phyloP scores from a whole-genome alignment of 2,888 invertebrate genomes.

The Hirtodrosophila cameraria region DNA sequence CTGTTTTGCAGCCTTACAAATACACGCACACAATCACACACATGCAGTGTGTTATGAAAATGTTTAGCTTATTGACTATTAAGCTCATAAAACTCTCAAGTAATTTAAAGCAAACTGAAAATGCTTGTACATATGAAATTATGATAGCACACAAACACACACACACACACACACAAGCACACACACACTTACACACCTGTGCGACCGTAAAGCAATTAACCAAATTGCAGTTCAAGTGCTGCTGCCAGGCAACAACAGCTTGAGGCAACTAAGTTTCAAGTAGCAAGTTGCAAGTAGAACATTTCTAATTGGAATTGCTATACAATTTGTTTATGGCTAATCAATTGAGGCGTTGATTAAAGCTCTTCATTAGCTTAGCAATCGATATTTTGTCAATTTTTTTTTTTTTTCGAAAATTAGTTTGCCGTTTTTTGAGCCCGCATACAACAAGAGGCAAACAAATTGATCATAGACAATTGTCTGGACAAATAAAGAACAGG shows the following conservation, averaged over 20 bases:
- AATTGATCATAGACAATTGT: conserved; percentile 15
- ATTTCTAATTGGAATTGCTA: conserved; percentile 53
- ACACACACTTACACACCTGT: conserved; percentile 26
- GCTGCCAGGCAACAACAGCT: conserved; percentile 61
- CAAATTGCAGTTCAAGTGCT: conserved; percentile 69
- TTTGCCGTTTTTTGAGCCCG: conserved; percentile 20
- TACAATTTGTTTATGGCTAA: conserved; percentile 56
- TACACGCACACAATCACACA: background rate
- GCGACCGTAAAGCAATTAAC: conserved; percentile 68
- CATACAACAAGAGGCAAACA: conserved; percentile 17
- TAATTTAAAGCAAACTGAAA: conserved; percentile 63
- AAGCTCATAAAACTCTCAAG: conserved; percentile 63
- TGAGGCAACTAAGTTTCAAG: conserved; percentile 47
- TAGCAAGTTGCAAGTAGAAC: conserved; percentile 31
- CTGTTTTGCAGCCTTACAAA: background rate
- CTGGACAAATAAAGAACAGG: conserved; percentile 4
- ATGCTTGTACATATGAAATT: conserved; percentile 62
- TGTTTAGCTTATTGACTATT: conserved; percentile 70
- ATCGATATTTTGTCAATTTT: conserved; percentile 39
- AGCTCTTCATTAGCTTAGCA: conserved; percentile 28
- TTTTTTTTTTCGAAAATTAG: too few species aligned
- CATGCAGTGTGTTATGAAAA: conserved; percentile 29
- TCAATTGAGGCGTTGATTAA: conserved; percentile 51
- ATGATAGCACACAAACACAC: conserved; percentile 23
- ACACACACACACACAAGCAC: conserved; percentile 15